phyloP scores from a whole-genome alignment of 2,888 invertebrate species.

The Dione juno region DNA sequence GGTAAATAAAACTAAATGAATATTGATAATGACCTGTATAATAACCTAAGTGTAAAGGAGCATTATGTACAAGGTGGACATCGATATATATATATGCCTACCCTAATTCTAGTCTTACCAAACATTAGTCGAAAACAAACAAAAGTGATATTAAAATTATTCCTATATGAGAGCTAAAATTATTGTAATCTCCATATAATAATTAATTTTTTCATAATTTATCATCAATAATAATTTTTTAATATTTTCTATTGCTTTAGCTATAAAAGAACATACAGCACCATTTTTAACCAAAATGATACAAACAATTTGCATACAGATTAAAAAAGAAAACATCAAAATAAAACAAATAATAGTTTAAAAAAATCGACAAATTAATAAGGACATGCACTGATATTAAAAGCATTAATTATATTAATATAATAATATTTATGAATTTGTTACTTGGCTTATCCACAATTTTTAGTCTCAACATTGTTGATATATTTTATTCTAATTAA shows the following conservation, averaged over 20 bases:
- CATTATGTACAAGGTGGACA: constrained; percentile 83
- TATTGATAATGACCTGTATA: constrained; percentile 78
- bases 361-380: constrained; percentile 7
- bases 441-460: constrained; percentile 12
- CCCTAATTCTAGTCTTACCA: constrained; percentile 59
- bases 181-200: no score
- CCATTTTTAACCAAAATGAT: constrained; percentile 4
- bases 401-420: constrained; percentile 3
- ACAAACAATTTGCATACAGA: not conserved
- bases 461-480: constrained; percentile 17
- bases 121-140: constrained; percentile 38
- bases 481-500: constrained; percentile 12
- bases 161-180: constrained; percentile 13
- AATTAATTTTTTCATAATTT: no score
- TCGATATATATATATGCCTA: constrained; percentile 67
- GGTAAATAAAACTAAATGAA: constrained; percentile 59
- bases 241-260: not conserved
- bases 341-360: not conserved
- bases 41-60: constrained; percentile 83
- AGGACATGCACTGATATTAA: constrained; percentile 17
- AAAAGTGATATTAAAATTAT: constrained; percentile 4
- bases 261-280: not conserved
- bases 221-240: no score
- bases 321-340: not conserved
- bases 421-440: constrained; percentile 1